Evolutionary conservation across 2,113 vertebrate genomes (phyloP), one percentile per base, ranked within the genome.

Genomic region (Typhlomys cinereus): DNA sequence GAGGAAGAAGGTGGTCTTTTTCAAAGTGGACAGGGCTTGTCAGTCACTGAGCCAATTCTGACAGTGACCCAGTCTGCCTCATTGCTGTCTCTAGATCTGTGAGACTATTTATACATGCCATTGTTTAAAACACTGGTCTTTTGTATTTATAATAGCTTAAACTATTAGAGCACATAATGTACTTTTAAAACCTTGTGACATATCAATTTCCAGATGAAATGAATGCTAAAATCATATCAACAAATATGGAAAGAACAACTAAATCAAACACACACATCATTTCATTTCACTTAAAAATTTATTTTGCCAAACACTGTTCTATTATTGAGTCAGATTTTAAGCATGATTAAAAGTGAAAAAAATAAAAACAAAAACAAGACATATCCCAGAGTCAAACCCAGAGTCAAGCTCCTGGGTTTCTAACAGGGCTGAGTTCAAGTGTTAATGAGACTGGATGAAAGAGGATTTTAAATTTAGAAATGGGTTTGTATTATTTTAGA

Each of bases 181-280:
- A n/a, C 6, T 70, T 75, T 84, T 81, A 9, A 61, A 89, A n/a
- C 50, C 21, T 36, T 10, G 46, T 6, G 31, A 11, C 27, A 79
- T 61, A 36, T 57, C 70, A 82, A 91, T 94, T 78, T 84, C 46
- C n/a, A 84, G 14, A 36, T 59, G 36, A 27, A 64, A 44, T 90
- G 17, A 52, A 3, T 27, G 34, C 18, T 80, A 14, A 80, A 44
- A 39, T 52, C 2, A 90, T 78, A 73, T n/a, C 13, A 84, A 36
- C 15, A 73, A 1, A 23, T 31, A 74, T 83, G 31, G 48, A 57
- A 74, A n/a, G n/a, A n/a, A 71, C 69, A 46, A 0, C 41, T n/a
- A n/a, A 78, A 66, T 50, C 27, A 54, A 79, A 57, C 27, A 39
- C 7, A n/a, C 2, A 39, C 11, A 64, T 0, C 2, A 75, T 52